These are phyloP conservation scores for Drosophila kanekoi DNA, from an alignment of 2,888 invertebrate species.

Conservation along the genomic window DNA sequence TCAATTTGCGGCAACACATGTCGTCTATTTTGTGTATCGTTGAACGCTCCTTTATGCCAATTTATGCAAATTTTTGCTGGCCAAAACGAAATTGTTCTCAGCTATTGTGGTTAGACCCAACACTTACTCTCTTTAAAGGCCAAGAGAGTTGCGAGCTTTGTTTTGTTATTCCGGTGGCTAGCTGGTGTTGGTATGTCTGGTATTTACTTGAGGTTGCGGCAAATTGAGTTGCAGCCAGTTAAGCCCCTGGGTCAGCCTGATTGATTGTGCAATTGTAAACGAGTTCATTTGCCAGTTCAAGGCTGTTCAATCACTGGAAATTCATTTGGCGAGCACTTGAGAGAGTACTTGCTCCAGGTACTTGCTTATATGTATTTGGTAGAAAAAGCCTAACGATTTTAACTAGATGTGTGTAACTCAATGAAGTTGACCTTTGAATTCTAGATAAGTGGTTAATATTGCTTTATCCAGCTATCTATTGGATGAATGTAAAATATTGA, in stretches of 20 bases:
- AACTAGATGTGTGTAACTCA: too few relatives aligned
- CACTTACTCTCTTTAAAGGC: conserved; percentile 1
- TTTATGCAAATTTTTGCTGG: conserved; percentile 56
- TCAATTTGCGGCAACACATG: conserved; percentile 58
- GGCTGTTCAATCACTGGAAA: conserved; percentile 4
- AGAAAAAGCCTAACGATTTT: too few relatives aligned
- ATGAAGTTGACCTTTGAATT: too few relatives aligned
- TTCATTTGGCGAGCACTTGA: conserved; percentile 12
- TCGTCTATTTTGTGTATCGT: conserved; percentile 28
- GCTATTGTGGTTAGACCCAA: background rate
- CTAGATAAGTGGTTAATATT: too few relatives aligned
- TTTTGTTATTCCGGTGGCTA: conserved; percentile 10
- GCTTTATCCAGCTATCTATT: too few relatives aligned
- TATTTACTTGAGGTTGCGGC: conserved; percentile 23
- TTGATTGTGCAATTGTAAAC: conserved; percentile 46
- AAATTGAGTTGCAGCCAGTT: conserved; percentile 49
- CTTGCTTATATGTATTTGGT: background rate
- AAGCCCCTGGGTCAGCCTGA: conserved; percentile 30
- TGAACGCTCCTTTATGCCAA: conserved; percentile 40
- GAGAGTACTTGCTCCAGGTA: conserved; percentile 1
- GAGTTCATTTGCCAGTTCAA: conserved; percentile 36
- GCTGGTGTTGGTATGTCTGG: conserved; percentile 31
- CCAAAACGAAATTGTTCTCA: conserved; percentile 36
- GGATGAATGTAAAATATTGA: too few relatives aligned
- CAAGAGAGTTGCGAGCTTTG: background rate